Base-by-base conservation (phyloP, 1,140 invertebrate genomes). In the Drosophila nebulosa region DNA sequence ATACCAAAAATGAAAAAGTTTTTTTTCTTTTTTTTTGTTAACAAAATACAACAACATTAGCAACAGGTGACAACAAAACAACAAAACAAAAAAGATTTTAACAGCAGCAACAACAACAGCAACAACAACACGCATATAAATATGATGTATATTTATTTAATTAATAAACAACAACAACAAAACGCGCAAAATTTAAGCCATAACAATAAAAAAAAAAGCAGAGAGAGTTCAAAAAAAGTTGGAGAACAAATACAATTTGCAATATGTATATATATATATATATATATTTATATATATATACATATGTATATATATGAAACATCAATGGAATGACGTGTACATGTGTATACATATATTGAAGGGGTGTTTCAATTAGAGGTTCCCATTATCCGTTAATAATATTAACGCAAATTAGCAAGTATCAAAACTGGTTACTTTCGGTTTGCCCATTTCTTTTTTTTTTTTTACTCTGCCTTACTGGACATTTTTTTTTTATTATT, bases 21-120 rank as follows among this genome's bases (percentile, higher is more conserved):
- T 30, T n/a, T n/a, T n/a, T n/a, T n/a, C n/a, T n/a, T n/a, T n/a
- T n/a, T n/a, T 36, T 21, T 35, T 64, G 52, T 64, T 56, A 73
- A 66, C 27, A 30, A 53, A 73, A 59, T 56, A 60, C 26, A 67
- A 58, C 30, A 66, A 78, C 59, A 78, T 67, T 61, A 75, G 69
- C 79, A 76, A 85, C 79, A 84, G 79, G 79, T 83, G 79, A 84
- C 68, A 73, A 65, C 39, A 52, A 57, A 65, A 26, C n/a, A n/a
- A n/a, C n/a, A 62, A 65, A 26, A 61, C 58, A 42, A 56, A 42
- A 35, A 78, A 67, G 46, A 68, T 67, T 56, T n/a, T n/a, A n/a
- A n/a, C n/a, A n/a, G n/a, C n/a, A n/a, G n/a, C n/a, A 69, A 64
- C 61, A 58, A 59, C 32, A 32, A 64, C 30, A 64, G 55, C 59